A percentile compares a stretch with the other conserved stretches of the same genome.
Conservation (phyloP, 2,888 invertebrate species). For the Dryococelus australis region DNA sequence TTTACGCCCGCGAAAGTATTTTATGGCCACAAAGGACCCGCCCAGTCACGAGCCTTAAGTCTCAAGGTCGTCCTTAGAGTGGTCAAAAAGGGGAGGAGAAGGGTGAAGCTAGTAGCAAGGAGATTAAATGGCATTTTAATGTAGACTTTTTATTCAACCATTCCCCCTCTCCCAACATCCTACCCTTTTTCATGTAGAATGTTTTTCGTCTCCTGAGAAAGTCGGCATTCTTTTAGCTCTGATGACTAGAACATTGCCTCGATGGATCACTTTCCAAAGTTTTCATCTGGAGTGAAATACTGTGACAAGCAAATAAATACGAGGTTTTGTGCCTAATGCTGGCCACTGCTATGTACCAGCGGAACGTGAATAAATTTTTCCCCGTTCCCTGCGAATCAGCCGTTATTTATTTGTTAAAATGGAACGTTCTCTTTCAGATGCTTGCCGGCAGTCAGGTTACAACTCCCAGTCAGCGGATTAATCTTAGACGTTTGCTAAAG, state of each 20-base stretch:
- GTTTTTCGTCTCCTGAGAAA: neutral
- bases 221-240: constrained; percentile 1
- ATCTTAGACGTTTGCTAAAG: too few species aligned
- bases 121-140: neutral
- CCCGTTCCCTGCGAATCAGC: too few species aligned
- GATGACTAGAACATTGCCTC: constrained; percentile 1
- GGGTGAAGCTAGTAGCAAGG: neutral
- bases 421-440: too few species aligned
- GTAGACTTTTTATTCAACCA: neutral
- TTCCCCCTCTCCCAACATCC: neutral
- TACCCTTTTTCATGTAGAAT: neutral
- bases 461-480: too few species aligned
- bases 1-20: neutral
- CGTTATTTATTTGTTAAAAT: too few species aligned
- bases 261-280: neutral
- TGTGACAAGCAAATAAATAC: too few species aligned
- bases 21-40: neutral
- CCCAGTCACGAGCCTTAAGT: neutral
- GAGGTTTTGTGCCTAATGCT: too few species aligned
- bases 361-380: too few species aligned
- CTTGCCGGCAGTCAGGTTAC: too few species aligned
- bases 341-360: too few species aligned
- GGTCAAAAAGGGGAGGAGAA: neutral
- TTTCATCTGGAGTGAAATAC: neutral
- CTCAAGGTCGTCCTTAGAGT: neutral